Percentiles rank a stretch among this genome's conserved stretches.
phyloP scores from a whole-genome alignment of 2,797 vertebrate genomes.

The Loris lydekkerianus region DNA sequence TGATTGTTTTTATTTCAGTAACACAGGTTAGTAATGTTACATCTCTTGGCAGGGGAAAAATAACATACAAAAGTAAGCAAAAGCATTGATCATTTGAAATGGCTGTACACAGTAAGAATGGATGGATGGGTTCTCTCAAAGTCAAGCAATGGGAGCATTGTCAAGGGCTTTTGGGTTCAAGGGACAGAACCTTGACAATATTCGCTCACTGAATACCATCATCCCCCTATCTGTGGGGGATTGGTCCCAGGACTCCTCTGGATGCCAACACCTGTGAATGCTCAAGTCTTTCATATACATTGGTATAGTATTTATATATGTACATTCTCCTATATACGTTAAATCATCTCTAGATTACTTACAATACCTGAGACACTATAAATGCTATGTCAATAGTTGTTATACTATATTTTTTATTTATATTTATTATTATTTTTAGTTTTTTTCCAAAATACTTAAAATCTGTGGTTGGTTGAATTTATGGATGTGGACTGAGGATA shows the following conservation, averaged over 20 bases:
- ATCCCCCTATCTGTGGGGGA: neutral
- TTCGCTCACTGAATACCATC: neutral
- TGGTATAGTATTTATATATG: neutral
- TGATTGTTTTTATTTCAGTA: conserved; percentile 72
- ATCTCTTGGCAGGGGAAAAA: neutral
- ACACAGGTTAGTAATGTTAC: conserved; percentile 39
- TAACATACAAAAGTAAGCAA: conserved; percentile 59
- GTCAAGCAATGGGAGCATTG: neutral
- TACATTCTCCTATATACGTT: neutral
- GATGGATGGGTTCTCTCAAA: neutral
- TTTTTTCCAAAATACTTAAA: neutral
- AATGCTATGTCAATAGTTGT: neutral
- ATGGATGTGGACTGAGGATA: neutral
- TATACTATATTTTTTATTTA: neutral
- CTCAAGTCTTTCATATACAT: neutral
- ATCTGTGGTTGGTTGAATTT: neutral
- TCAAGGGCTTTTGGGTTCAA: neutral
- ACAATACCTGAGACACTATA: neutral
- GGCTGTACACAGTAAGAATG: conserved; percentile 58
- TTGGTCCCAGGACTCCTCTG: neutral
- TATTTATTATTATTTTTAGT: neutral
- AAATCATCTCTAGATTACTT: neutral
- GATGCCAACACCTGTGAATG: neutral
- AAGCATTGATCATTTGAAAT: conserved; percentile 16
- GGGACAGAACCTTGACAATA: neutral